phyloP scores from a whole-genome alignment of 2,888 invertebrate species.

The Synanthedon andrenaeformis region DNA sequence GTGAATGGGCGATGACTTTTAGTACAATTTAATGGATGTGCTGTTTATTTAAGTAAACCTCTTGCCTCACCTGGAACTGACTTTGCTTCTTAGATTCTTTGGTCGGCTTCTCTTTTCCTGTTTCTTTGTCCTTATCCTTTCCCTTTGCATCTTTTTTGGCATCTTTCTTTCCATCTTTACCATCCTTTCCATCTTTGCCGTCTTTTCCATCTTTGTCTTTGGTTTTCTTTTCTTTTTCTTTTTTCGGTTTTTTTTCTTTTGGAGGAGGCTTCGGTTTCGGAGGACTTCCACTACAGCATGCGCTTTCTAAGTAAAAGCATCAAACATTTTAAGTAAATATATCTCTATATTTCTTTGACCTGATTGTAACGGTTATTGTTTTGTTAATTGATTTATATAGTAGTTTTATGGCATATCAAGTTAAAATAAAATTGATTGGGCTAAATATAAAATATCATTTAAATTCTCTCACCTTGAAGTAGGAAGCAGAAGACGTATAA shows the following conservation, averaged over 20 bases:
- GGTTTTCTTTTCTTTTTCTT: slow-evolving; percentile 73
- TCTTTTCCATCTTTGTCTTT: slow-evolving; percentile 73
- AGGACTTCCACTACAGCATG: slow-evolving; percentile 82
- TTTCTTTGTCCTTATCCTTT: slow-evolving; percentile 72
- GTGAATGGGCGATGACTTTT: slow-evolving; percentile 25
- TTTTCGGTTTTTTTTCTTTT: slow-evolving; percentile 79
- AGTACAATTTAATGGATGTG: slow-evolving; percentile 58
- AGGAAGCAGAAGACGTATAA: slow-evolving; percentile 95
- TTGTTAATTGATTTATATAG: not conserved
- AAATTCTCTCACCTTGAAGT: slow-evolving; percentile 76
- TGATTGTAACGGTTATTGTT: not conserved
- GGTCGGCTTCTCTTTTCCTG: slow-evolving; percentile 69
- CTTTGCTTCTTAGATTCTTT: slow-evolving; percentile 74
- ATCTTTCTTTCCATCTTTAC: slow-evolving; percentile 67
- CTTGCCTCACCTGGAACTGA: slow-evolving; percentile 73
- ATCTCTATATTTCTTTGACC: not conserved
- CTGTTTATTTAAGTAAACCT: slow-evolving; percentile 21
- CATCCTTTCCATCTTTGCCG: slow-evolving; percentile 56
- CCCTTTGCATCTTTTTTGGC: slow-evolving; percentile 71
- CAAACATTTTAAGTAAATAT: not conserved
- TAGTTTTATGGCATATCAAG: not conserved
- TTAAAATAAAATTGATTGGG: not conserved
- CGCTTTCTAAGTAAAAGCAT: slow-evolving; percentile 72
- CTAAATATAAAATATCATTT: not conserved
- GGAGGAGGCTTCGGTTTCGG: slow-evolving; percentile 75